Conservation (phyloP, 2,797 vertebrate species). For the Carcharodon carcharias region DNA sequence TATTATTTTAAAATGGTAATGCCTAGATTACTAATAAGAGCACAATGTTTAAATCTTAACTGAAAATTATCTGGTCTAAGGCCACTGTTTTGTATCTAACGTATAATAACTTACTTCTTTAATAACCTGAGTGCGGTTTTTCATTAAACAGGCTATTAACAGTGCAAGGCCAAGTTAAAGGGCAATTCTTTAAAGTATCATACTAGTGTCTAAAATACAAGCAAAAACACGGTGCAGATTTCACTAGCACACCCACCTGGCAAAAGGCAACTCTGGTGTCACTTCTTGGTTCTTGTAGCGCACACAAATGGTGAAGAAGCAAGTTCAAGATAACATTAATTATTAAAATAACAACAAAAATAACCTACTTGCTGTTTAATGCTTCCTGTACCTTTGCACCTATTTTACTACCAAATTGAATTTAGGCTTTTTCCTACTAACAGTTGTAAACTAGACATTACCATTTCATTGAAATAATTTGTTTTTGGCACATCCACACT, state of each 20-base stretch:
- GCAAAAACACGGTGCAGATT: neutral
- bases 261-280: neutral
- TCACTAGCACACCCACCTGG: constrained; percentile 15
- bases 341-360: neutral
- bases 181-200: neutral
- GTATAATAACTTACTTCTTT: neutral
- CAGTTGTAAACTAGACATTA: constrained; percentile 27
- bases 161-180: neutral
- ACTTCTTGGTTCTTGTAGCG: neutral
- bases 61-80: neutral
- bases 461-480: constrained; percentile 1
- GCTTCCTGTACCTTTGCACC: neutral
- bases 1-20: constrained; percentile 17
- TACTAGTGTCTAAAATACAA: neutral
- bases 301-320: constrained; percentile 24
- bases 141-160: neutral
- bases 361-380: neutral
- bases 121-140: neutral
- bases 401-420: neutral
- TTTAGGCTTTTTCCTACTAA: neutral
- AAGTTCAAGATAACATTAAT: constrained; percentile 25
- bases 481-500: neutral
- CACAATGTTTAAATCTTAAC: neutral
- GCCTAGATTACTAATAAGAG: constrained; percentile 20
- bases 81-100: neutral